A percentile compares a stretch with the other conserved stretches of the same genome.
Conservation (phyloP, 2,888 invertebrate genomes). For the Proisotoma minuta region DNA sequence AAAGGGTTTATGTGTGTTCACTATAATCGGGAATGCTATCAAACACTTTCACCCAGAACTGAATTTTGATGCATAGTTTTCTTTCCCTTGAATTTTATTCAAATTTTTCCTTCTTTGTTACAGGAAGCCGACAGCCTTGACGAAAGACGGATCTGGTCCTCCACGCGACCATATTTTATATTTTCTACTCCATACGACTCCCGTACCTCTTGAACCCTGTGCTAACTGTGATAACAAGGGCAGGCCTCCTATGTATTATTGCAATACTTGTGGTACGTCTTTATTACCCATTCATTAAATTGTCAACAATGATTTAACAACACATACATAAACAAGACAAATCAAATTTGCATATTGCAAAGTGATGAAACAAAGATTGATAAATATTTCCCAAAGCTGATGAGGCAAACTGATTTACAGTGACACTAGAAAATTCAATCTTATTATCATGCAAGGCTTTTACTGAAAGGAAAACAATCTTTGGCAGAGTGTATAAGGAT, state of each 20-base stretch:
- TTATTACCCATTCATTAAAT: not conserved
- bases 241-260: slow-evolving; percentile 68
- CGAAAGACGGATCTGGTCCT: slow-evolving; percentile 62
- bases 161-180: slow-evolving; percentile 64
- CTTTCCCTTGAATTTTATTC: too few species aligned
- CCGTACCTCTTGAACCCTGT: slow-evolving; percentile 67
- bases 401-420: not conserved
- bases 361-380: not conserved
- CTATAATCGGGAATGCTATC: too few species aligned
- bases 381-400: not conserved
- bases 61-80: too few species aligned
- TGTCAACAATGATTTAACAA: not conserved
- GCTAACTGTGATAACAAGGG: slow-evolving; percentile 70
- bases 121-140: slow-evolving; percentile 60
- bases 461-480: not conserved
- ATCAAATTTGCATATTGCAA: too few species aligned
- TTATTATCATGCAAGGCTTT: not conserved
- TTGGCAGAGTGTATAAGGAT: too few species aligned
- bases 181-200: slow-evolving; percentile 66
- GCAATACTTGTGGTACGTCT: slow-evolving; percentile 66
- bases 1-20: too few species aligned
- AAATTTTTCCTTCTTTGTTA: too few species aligned
- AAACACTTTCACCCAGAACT: too few species aligned
- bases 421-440: not conserved
- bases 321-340: not conserved